A percentile compares a stretch with the other conserved stretches of the same genome.
Conservation (phyloP, 1,140 invertebrate genomes). For the Leptinotarsa lineolata region DNA sequence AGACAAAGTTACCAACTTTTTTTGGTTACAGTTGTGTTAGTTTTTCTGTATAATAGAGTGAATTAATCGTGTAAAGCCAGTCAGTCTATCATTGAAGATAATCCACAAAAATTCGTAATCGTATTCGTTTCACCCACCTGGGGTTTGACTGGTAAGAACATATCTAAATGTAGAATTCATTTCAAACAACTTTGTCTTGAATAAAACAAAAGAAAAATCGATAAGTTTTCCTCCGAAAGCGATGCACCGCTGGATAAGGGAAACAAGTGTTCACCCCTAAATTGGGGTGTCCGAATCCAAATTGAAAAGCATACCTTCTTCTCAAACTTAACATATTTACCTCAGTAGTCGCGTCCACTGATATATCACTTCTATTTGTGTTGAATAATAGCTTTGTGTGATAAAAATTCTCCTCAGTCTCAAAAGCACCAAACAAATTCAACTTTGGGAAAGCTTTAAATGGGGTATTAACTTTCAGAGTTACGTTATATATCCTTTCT, state of each 20-base stretch:
- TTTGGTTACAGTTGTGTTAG: too few relatives aligned
- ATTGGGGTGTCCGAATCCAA: constrained; percentile 36
- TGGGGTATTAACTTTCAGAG: constrained; percentile 62
- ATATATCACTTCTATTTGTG: constrained; percentile 57
- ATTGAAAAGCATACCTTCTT: constrained; percentile 37
- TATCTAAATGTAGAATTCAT: too few relatives aligned
- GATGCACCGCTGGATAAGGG: neutral
- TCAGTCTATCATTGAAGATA: too few relatives aligned
- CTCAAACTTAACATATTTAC: constrained; percentile 47
- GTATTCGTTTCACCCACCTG: too few relatives aligned
- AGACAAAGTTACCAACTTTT: too few relatives aligned
- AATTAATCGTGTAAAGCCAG: too few relatives aligned
- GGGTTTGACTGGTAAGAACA: too few relatives aligned
- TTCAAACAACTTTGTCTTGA: neutral
- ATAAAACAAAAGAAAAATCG: neutral
- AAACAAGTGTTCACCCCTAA: constrained; percentile 25
- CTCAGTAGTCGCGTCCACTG: constrained; percentile 58
- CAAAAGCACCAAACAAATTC: constrained; percentile 57
- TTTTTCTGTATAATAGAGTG: too few relatives aligned
- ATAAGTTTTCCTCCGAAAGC: neutral
- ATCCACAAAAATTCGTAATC: too few relatives aligned
- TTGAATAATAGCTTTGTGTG: constrained; percentile 57
- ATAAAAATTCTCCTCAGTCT: constrained; percentile 62
- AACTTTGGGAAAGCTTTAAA: constrained; percentile 59
- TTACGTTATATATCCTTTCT: constrained; percentile 57